Base-by-base conservation (phyloP, 2,797 vertebrate genomes). In the Hypotaenidia philippensis region DNA sequence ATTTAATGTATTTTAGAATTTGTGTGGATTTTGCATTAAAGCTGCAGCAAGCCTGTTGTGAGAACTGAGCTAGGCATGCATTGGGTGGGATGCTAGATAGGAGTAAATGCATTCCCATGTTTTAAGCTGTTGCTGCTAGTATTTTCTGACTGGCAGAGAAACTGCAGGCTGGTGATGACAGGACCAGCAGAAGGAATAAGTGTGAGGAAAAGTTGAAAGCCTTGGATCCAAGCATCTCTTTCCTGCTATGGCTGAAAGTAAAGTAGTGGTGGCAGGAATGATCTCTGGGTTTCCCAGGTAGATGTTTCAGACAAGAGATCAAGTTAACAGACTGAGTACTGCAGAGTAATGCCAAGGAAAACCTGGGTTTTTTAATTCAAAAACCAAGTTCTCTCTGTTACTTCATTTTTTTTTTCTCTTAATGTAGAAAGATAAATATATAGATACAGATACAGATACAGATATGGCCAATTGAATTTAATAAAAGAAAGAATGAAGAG, bases 81-180 rank as follows among this genome's bases (percentile, higher is more conserved):
- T 34, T 45, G 68, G 9, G 10, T 68, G 18, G 25, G 49, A 40
- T 29, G 18, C 7, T 65, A 57, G n/a, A n/a, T 74, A 56, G 47
- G 40, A 81, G 27, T 40, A 79, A 63, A 34, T 25, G 6, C 1
- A 0, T 59, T 81, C 47, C 29, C 3, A 0, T 17, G 25, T 32
- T 64, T 49, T 65, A 59, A 64, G 31, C 23, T 89, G 10, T 6
- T 74, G 26, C 11, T 57, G 27, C 23, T 10, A 12, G 32, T 34
- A 3, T 83, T 68, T 78, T 49, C 56, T 71, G 50, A 19, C 45
- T 47, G 34, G 22, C 47, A 70, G 56, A 77, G 64, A 49, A 45
- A 47, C 49, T 91, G 49, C n/a, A 76, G 75, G 66, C 55, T 84
- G 84, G 26, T 66, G 31, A 11, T 83, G 56, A 32, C 17, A 52